Conservation (phyloP, 2,888 invertebrate genomes). For the Octodonta nipae region DNA sequence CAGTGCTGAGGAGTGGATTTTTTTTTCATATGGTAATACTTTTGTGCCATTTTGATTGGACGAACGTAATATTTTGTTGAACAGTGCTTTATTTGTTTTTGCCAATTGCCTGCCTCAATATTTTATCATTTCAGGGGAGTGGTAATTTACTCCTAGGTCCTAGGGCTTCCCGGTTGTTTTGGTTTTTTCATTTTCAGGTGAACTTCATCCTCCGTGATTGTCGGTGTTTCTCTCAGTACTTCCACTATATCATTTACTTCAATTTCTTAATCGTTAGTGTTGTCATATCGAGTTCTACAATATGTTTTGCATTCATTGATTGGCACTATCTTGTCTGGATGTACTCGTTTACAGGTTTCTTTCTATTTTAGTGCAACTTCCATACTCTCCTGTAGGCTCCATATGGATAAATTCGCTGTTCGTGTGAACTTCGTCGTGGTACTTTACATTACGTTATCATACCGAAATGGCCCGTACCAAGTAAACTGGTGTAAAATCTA, state of each 20-base stretch:
- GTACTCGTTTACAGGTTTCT: constrained; percentile 1
- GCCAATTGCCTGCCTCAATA: not conserved
- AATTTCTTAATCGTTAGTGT: constrained; percentile 1
- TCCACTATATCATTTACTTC: too few species aligned
- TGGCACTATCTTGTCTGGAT: not conserved
- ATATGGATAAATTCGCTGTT: too few species aligned
- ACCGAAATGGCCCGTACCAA: too few species aligned
- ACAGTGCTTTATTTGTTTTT: too few species aligned
- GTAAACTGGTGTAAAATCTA: too few species aligned
- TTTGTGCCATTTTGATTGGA: not conserved
- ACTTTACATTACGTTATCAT: too few species aligned
- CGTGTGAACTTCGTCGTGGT: too few species aligned
- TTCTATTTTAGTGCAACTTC: not conserved
- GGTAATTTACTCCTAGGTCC: too few species aligned
- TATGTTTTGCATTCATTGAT: not conserved
- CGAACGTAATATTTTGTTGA: not conserved
- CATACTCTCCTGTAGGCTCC: too few species aligned
- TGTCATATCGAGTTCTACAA: not conserved
- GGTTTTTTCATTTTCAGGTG: not conserved
- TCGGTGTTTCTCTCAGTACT: not conserved
- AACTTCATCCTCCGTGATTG: not conserved
- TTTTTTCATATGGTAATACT: too few species aligned
- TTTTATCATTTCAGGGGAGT: not conserved
- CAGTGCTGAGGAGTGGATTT: too few species aligned
- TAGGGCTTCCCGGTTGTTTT: not conserved